Conservation (phyloP, 2,888 invertebrate species). For the Dromius quadrimaculatus region DNA sequence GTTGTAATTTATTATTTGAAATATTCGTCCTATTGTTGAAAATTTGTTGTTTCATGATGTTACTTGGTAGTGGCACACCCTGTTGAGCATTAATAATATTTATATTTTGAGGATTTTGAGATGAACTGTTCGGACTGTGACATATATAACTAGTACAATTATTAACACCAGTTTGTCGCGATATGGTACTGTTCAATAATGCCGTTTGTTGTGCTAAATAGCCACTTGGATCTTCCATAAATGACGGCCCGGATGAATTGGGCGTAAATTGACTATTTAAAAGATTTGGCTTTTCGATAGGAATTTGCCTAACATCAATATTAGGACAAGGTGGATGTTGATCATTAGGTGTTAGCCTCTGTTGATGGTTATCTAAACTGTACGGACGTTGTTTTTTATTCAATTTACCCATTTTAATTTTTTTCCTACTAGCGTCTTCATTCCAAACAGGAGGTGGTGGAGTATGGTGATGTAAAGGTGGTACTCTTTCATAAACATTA, state of each 20-base stretch:
- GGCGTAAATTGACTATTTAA: slow-evolving; percentile 62
- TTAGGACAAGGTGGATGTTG: slow-evolving; percentile 70
- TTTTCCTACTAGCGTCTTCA: slow-evolving; percentile 72
- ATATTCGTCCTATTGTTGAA: slow-evolving; percentile 45
- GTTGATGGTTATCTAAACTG: slow-evolving; percentile 66
- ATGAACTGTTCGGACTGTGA: slow-evolving; percentile 59
- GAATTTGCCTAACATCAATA: slow-evolving; percentile 72
- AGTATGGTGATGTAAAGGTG: slow-evolving; percentile 79
- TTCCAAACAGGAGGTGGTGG: slow-evolving; percentile 71
- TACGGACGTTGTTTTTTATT: slow-evolving; percentile 70
- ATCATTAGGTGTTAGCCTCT: slow-evolving; percentile 53
- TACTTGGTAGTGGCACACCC: slow-evolving; percentile 66
- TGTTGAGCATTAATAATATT: slow-evolving; percentile 60
- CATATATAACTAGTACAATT: slow-evolving; percentile 62
- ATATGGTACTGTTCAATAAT: slow-evolving; percentile 85
- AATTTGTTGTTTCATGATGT: slow-evolving; percentile 59
- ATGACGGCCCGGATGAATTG: slow-evolving; percentile 75
- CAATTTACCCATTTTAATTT: slow-evolving; percentile 68
- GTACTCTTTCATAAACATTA: slow-evolving; percentile 77
- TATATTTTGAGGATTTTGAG: slow-evolving; percentile 58
- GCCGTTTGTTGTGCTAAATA: slow-evolving; percentile 93
- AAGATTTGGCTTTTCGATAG: slow-evolving; percentile 64
- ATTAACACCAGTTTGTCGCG: slow-evolving; percentile 70
- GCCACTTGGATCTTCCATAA: slow-evolving; percentile 92
- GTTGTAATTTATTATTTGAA: slow-evolving; percentile 21